Conservation (phyloP, 2,797 vertebrate species). For the Coregonus sp. region DNA sequence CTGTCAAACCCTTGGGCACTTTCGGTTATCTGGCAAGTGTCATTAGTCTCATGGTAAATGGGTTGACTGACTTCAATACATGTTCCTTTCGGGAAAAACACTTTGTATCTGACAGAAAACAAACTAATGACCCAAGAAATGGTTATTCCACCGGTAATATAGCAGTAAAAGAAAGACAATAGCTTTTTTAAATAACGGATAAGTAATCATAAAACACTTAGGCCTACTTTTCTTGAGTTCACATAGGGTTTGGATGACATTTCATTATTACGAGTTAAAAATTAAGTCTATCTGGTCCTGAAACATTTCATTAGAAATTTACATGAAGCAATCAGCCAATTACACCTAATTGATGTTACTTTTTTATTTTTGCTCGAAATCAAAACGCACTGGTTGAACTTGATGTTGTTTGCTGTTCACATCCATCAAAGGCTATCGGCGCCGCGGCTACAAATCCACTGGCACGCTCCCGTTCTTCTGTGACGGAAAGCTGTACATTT, state of each 20-base stretch:
- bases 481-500: not conserved
- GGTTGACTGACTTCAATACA: constrained; percentile 2
- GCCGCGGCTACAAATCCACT: not conserved
- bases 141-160: not conserved
- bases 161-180: not conserved
- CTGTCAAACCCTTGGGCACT: constrained; percentile 19
- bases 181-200: no score
- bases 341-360: not conserved
- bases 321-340: not conserved
- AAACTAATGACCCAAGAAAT: not conserved
- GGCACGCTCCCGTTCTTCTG: not conserved
- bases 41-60: constrained; percentile 15
- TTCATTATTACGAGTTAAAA: not conserved
- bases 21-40: constrained; percentile 24
- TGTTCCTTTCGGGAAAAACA: not conserved
- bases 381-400: not conserved
- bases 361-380: not conserved
- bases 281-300: not conserved
- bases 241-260: constrained; percentile 2
- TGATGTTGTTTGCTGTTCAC: not conserved
- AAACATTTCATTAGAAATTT: not conserved
- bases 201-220: not conserved
- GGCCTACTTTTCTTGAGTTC: not conserved
- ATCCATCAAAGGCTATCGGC: not conserved
- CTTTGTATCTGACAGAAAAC: not conserved